These are phyloP conservation scores for Eupelmus urozonus DNA, from an alignment of 2,888 invertebrate genomes.

Conservation along the genomic window DNA sequence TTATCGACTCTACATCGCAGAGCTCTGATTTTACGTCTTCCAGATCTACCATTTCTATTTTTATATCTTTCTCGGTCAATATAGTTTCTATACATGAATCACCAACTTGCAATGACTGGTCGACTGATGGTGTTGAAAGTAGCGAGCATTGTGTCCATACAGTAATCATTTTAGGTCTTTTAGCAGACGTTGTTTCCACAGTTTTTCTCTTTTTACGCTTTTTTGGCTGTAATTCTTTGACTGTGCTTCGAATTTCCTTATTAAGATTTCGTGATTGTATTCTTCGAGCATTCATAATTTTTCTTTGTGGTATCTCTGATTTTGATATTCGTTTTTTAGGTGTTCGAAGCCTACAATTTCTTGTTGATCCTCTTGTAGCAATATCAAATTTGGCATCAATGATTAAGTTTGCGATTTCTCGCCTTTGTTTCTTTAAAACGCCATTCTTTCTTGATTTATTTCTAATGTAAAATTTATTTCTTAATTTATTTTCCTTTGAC, in stretches of 20 bases:
- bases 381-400: conserved; percentile 72
- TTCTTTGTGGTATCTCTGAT: conserved; percentile 43
- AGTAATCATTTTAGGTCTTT: conserved; percentile 62
- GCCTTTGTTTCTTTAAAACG: conserved; percentile 65
- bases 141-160: conserved; percentile 69
- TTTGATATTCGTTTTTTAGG: conserved; percentile 44
- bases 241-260: conserved; percentile 42
- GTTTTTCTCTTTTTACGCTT: conserved; percentile 40
- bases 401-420: conserved; percentile 71
- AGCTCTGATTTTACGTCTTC: conserved; percentile 67
- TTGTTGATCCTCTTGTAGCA: conserved; percentile 66
- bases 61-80: conserved; percentile 50
- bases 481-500: conserved; percentile 40
- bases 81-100: conserved; percentile 24
- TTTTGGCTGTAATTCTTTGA: conserved; percentile 33
- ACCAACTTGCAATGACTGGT: conserved; percentile 57
- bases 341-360: conserved; percentile 64
- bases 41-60: conserved; percentile 64
- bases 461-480: conserved; percentile 53
- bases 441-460: conserved; percentile 49
- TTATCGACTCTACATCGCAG: conserved; percentile 27
- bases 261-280: conserved; percentile 53
- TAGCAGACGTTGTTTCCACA: conserved; percentile 1
- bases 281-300: conserved; percentile 51
- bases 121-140: conserved; percentile 58